Evolutionary conservation across 2,888 invertebrate species (phyloP), one percentile per base, ranked within the genome.

Genomic region (Drosophila anomelani): DNA sequence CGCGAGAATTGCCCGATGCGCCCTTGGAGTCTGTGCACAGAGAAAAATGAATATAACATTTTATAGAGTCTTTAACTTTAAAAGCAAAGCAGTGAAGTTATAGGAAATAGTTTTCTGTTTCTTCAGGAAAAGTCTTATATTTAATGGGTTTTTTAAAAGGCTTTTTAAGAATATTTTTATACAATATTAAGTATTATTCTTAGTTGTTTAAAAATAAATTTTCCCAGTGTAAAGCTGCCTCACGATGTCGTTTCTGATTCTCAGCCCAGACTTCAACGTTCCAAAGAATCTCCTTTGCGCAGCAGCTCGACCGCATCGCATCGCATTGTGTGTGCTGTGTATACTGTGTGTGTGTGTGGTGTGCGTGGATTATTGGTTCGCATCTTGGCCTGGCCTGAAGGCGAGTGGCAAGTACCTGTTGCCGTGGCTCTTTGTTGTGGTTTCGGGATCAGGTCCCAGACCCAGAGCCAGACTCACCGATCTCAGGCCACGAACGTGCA

Each of bases 1-100:
- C 91, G 88, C 89, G 85, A 89, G 91, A 91, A 91, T 90, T 80
- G 80, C 79, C 78, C 79, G 44, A 75, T 80, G 77, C 79, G 90
- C 90, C 90, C 91, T 91, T 91, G 90, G 85, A 91, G 85, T 89
- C 74, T 38, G 76, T 29, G 44, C n/a, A 66, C n/a, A 20, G 36
- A 26, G 1, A 36, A 26, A 34, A 41, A 26, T 12, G 1, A 7
- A 0, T 4, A 4, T 17, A 3, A 46, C 15, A 26, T 46, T n/a
- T 15, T 15, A 15, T 1, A 3, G 5, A 5, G n/a, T 26, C 0
- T 5, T 26, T 15, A n/a, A 26, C 0, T 29, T 29, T 2, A 9
- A 15, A 46, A 26, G 0, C 12, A 4, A 43, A 26, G 1, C 12
- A 1, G 13, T 6, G 2, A 43, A 5, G 4, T 34, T 2, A 12